Evolutionary conservation across 1,140 invertebrate genomes (phyloP).

Genomic region (Sesamia nonagrioides): DNA sequence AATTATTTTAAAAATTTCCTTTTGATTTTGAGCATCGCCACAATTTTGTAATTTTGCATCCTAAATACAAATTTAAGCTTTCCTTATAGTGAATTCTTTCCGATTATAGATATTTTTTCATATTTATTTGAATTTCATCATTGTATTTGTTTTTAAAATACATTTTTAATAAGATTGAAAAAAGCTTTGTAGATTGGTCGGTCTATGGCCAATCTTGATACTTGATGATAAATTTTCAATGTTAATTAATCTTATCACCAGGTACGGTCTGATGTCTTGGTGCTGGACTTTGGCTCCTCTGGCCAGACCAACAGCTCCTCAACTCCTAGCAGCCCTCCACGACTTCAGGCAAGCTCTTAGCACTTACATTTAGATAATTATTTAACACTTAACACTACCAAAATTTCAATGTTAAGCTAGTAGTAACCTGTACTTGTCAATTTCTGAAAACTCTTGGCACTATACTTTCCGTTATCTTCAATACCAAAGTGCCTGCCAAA

Average conservation of each 20-base stretch:
- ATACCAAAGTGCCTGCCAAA: constrained; percentile 69
- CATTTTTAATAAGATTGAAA: too few species aligned
- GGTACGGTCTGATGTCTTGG: constrained; percentile 96
- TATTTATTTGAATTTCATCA: too few species aligned
- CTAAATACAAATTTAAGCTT: not conserved
- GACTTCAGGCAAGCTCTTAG: constrained; percentile 95
- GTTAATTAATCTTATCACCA: constrained; percentile 75
- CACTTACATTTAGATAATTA: constrained; percentile 90
- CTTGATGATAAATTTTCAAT: too few species aligned
- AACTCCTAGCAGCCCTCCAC: constrained; percentile 95
- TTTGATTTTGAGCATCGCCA: not conserved
- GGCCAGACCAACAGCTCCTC: constrained; percentile 94
- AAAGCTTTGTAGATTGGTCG: too few species aligned
- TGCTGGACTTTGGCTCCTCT: constrained; percentile 94
- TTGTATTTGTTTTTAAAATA: too few species aligned
- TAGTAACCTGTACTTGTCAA: constrained; percentile 38
- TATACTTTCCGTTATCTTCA: constrained; percentile 45
- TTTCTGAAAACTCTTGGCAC: constrained; percentile 46
- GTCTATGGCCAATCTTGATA: too few species aligned
- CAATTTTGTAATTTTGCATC: not conserved
- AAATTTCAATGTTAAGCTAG: constrained; percentile 31
- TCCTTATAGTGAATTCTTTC: too few species aligned
- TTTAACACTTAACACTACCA: constrained; percentile 9
- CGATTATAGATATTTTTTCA: too few species aligned
- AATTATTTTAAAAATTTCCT: not conserved